These are phyloP conservation scores for Tachysurus vachellii DNA, from an alignment of 2,113 vertebrate genomes.

Conservation along the genomic window DNA sequence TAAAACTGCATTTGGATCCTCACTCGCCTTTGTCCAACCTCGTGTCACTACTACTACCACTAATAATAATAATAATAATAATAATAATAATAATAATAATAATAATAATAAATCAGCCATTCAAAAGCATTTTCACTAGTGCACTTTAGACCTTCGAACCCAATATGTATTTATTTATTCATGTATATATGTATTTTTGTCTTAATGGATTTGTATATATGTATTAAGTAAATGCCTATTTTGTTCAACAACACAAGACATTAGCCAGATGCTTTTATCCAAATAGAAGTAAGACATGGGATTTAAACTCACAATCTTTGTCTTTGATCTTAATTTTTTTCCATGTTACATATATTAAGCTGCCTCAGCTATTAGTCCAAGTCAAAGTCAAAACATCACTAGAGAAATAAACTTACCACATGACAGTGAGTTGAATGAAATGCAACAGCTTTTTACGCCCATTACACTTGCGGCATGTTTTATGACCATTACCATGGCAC, in stretches of 20 bases:
- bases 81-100: no score
- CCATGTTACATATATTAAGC: background rate
- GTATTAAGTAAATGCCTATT: background rate
- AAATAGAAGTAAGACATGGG: background rate
- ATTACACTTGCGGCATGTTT: conserved; percentile 65
- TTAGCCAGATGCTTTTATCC: background rate
- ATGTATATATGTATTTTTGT: background rate
- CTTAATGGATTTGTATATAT: background rate
- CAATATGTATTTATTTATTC: background rate
- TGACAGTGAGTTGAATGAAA: conserved; percentile 73
- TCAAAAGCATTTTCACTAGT: background rate
- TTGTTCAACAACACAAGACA: background rate
- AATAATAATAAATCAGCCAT: background rate
- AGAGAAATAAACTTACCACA: conserved; percentile 62
- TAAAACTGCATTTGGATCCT: no score
- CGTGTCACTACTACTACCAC: no score
- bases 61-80: no score
- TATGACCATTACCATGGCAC: conserved; percentile 72
- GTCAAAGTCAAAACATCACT: background rate
- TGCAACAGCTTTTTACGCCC: conserved; percentile 74
- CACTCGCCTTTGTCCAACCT: no score
- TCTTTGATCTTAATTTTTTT: background rate
- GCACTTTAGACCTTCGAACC: background rate
- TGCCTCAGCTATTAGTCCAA: background rate
- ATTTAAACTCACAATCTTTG: background rate